phyloP scores from a whole-genome alignment of 2,113 vertebrate genomes.

The Tor tambroides region DNA sequence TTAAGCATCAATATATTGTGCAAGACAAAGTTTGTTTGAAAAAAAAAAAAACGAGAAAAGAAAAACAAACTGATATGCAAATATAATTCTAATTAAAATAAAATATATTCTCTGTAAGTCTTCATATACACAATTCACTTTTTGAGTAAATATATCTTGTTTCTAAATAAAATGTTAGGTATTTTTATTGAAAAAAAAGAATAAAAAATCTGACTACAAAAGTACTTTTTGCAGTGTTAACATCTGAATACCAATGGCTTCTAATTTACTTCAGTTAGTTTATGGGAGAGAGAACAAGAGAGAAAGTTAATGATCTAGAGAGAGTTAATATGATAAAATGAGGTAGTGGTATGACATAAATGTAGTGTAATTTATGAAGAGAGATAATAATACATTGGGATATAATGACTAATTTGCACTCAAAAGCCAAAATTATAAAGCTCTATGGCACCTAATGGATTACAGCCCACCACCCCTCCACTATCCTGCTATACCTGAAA shows the following conservation, averaged over 20 bases:
- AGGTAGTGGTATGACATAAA: background rate
- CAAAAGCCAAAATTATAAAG: background rate
- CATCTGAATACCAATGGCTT: background rate
- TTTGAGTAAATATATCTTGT: too few relatives aligned
- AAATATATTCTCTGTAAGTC: too few relatives aligned
- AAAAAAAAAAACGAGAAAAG: too few relatives aligned
- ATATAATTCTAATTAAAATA: too few relatives aligned
- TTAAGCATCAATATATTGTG: too few relatives aligned
- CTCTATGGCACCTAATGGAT: background rate
- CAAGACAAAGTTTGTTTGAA: too few relatives aligned
- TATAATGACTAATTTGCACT: conserved; percentile 7
- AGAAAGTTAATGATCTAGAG: background rate
- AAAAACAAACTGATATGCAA: too few relatives aligned
- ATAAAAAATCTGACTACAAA: background rate
- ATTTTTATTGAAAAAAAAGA: background rate
- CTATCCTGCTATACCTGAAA: conserved; percentile 22
- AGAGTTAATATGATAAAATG: background rate
- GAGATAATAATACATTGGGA: background rate
- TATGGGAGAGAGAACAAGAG: background rate
- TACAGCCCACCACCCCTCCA: background rate
- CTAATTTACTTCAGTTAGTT: background rate
- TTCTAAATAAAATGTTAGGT: too few relatives aligned
- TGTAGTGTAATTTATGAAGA: background rate
- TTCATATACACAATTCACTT: too few relatives aligned
- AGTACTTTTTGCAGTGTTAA: background rate